Evolutionary conservation across 2,113 vertebrate species (phyloP), one percentile per base, ranked within the genome.

Genomic region (Tachysurus vachellii): DNA sequence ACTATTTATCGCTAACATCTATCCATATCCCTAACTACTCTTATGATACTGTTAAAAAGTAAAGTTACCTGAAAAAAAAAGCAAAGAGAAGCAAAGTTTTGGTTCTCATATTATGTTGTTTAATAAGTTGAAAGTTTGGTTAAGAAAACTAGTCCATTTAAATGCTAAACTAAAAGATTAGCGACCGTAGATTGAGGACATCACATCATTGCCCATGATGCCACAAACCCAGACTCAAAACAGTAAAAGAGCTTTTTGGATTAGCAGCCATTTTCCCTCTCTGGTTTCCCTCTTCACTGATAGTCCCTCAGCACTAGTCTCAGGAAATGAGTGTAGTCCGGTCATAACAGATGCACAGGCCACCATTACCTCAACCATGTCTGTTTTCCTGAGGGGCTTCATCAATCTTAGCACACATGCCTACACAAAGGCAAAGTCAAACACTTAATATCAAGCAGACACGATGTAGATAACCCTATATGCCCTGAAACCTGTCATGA

Each of bases 201-300:
- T 70, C 85, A 28, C 28, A 66, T 11, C 26, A 2, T 59, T 26
- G 28, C 36, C 42, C n/a, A 54, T 36, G 56, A 61, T 47, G 61
- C 31, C 36, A 68, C 14, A 83, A 83, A 68, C 19, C 62, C 85
- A 73, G 86, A 47, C 81, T 56, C 70, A 5, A 26, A 42, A 57
- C 50, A 73, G 1, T 28, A 62, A 73, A 80, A 57, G 85, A 81
- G 31, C 59, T 70, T 80, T 88, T 36, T 84, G 77, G 44, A 86
- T 88, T 82, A 88, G 82, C 9, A 19, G 28, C 26, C 71, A 54
- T 88, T 89, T 89, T 91, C 88, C 90, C 83, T 64, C 54, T 86
- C 84, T 89, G 80, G 84, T 87, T 88, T 86, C 56, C 57, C 56
- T 68, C 36, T 83, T 62, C 77, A 47, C 57, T 71, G 71, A 86